Conservation (phyloP, 2,888 invertebrate genomes). For the Cistogaster globosa region DNA sequence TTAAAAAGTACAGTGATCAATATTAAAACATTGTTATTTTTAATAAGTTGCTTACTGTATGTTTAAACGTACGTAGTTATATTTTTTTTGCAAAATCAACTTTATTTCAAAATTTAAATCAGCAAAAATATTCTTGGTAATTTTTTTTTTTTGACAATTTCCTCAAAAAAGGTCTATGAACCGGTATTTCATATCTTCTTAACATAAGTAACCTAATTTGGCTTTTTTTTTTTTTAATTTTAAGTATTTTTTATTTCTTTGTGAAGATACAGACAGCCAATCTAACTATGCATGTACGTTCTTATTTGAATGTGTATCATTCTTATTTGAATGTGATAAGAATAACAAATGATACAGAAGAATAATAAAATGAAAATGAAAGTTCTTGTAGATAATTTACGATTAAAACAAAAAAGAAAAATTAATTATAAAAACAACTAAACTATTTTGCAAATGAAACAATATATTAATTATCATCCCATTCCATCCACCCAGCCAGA, state of each 20-base stretch:
- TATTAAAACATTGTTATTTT: too few relatives aligned
- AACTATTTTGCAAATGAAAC: neutral
- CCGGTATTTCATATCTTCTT: too few relatives aligned
- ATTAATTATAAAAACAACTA: constrained; percentile 60
- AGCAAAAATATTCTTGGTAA: constrained; percentile 1
- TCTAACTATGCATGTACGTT: neutral
- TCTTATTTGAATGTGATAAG: constrained; percentile 47
- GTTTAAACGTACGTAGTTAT: neutral
- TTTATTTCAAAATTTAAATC: constrained; percentile 9
- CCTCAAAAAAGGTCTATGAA: neutral
- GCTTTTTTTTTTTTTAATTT: neutral
- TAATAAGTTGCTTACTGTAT: too few relatives aligned
- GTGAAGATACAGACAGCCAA: neutral
- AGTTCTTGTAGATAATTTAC: constrained; percentile 59
- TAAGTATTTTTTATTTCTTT: neutral
- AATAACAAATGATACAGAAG: constrained; percentile 34
- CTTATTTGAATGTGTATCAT: constrained; percentile 28
- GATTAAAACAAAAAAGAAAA: neutral
- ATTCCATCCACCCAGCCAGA: constrained; percentile 18
- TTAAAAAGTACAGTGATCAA: too few relatives aligned
- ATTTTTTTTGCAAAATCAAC: constrained; percentile 7
- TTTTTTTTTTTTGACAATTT: constrained; percentile 17
- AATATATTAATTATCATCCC: constrained; percentile 22
- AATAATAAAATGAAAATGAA: constrained; percentile 29
- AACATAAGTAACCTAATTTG: too few relatives aligned